Conservation (phyloP, 2,797 vertebrate genomes). For the Fratercula arctica region DNA sequence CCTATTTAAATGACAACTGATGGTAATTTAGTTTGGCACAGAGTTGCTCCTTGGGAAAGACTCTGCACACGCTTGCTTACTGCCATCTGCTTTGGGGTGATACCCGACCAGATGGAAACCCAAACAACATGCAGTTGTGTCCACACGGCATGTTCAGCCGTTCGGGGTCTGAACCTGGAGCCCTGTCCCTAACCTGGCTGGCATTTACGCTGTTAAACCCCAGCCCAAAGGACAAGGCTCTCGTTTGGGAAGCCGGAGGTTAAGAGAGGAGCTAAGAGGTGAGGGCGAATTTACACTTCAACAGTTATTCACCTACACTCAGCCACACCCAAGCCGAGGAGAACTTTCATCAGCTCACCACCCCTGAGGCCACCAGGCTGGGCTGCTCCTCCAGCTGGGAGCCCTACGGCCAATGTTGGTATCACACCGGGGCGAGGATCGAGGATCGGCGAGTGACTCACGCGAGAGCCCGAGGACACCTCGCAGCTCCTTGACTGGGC, state of each 20-base stretch:
- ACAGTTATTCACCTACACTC: neutral
- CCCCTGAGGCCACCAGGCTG: neutral
- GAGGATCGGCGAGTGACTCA: accelerated
- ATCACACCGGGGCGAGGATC: accelerated
- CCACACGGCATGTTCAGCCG: neutral
- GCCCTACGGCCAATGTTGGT: neutral
- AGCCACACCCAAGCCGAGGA: neutral
- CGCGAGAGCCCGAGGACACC: neutral
- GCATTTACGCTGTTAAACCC: neutral
- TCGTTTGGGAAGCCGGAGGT: accelerated
- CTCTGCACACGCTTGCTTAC: neutral
- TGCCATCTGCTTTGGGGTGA: neutral
- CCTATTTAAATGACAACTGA: constrained; percentile 11
- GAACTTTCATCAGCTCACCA: neutral
- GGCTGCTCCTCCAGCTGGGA: accelerated
- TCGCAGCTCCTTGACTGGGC: neutral
- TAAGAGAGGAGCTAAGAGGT: neutral
- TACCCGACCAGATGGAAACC: neutral
- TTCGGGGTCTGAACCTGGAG: neutral
- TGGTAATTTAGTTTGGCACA: constrained; percentile 20
- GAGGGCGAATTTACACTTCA: neutral
- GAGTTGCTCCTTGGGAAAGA: neutral
- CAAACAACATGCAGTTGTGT: neutral
- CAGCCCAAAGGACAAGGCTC: accelerated
- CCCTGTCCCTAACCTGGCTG: neutral